Conservation (phyloP, 1,140 invertebrate genomes). For the Glossosoma conforme region DNA sequence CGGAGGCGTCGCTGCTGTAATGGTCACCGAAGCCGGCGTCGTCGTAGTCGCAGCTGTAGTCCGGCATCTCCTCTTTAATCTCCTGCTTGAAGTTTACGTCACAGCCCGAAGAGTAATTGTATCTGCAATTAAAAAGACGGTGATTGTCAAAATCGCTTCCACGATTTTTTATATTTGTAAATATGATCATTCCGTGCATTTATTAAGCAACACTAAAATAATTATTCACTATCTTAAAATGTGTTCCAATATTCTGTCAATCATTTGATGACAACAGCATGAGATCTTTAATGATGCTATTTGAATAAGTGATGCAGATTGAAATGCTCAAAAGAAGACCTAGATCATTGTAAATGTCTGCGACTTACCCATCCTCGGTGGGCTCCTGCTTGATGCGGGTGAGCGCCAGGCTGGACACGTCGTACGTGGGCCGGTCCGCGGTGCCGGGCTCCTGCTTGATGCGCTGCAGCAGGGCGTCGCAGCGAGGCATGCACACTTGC, state of each 20-base stretch:
- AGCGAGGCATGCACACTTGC: slow-evolving; percentile 33
- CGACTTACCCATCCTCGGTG: slow-evolving; percentile 11
- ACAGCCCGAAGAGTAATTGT: slow-evolving; percentile 1
- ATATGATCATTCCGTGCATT: too few species aligned
- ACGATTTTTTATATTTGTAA: not conserved
- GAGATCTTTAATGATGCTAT: too few species aligned
- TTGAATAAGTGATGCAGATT: too few species aligned
- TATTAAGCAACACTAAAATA: too few species aligned
- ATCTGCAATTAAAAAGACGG: slow-evolving; percentile 9
- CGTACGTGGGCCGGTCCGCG: slow-evolving; percentile 15
- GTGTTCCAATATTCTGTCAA: too few species aligned
- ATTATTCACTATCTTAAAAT: too few species aligned
- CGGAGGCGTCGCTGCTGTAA: slow-evolving; percentile 17
- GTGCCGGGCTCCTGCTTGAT: slow-evolving; percentile 15
- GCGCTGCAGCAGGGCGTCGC: slow-evolving; percentile 33
- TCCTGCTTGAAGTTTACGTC: slow-evolving; percentile 25
- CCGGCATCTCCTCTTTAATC: slow-evolving; percentile 25
- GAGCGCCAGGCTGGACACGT: slow-evolving; percentile 29
- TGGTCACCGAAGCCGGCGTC: slow-evolving; percentile 14
- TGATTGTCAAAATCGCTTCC: not conserved
- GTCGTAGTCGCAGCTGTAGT: slow-evolving; percentile 15
- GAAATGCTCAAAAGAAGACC: too few species aligned
- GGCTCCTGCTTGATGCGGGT: slow-evolving; percentile 29
- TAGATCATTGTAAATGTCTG: not conserved
- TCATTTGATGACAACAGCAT: too few species aligned